These are phyloP conservation scores for Crax fasciolata DNA, from an alignment of 2,797 vertebrate genomes.

Conservation along the genomic window DNA sequence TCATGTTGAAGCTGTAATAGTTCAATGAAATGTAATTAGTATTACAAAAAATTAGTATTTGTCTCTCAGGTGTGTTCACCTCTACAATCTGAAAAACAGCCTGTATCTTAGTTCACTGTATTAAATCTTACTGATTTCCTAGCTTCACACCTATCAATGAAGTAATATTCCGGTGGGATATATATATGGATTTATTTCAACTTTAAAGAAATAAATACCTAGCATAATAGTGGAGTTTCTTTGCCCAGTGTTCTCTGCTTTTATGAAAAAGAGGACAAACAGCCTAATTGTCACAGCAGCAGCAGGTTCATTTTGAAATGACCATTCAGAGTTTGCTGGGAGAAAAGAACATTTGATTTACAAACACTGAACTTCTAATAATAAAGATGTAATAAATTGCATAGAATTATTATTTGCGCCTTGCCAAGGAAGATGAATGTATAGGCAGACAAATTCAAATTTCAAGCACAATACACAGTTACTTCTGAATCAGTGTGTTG, in stretches of 20 bases:
- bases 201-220: background rate
- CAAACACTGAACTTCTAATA: background rate
- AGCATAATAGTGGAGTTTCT: background rate
- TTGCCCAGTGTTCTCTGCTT: background rate
- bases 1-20: background rate
- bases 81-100: background rate
- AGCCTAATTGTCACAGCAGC: background rate
- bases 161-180: background rate
- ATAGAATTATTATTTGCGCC: background rate
- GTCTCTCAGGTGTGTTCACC: background rate
- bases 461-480: background rate
- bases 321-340: background rate
- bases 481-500: background rate
- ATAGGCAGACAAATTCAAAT: background rate
- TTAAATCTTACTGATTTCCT: background rate
- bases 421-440: background rate
- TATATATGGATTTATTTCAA: background rate
- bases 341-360: background rate
- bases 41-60: background rate
- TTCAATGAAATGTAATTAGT: background rate
- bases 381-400: background rate
- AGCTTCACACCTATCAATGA: background rate
- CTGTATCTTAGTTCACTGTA: background rate
- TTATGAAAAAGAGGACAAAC: background rate
- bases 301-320: background rate